phyloP scores from a whole-genome alignment of 2,113 vertebrate species.

The Notarius quadriscutis region DNA sequence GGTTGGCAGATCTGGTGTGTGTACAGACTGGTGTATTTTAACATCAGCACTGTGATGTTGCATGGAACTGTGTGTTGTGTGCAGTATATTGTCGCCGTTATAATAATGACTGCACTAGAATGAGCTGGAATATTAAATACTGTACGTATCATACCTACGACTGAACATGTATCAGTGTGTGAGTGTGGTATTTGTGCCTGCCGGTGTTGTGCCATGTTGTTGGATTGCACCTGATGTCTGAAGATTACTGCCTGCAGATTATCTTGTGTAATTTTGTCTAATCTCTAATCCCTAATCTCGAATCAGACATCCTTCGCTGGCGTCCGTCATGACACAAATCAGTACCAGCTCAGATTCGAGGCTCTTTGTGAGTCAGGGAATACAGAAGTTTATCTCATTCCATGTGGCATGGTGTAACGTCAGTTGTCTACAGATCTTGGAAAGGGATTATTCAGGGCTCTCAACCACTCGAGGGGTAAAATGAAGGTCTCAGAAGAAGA shows the following conservation, averaged over 20 bases:
- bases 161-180: background rate
- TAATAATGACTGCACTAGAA: background rate
- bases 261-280: slow-evolving; percentile 40
- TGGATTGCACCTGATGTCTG: slow-evolving; percentile 48
- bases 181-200: slow-evolving; percentile 29
- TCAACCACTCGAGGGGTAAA: slow-evolving; percentile 38
- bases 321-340: slow-evolving; percentile 18
- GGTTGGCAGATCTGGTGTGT: slow-evolving; percentile 15
- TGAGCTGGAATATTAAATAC: background rate
- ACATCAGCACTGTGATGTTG: slow-evolving; percentile 52
- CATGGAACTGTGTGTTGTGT: slow-evolving; percentile 58
- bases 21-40: slow-evolving; percentile 50
- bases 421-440: slow-evolving; percentile 29
- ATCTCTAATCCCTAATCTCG: background rate
- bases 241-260: slow-evolving; percentile 14
- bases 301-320: background rate
- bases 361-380: background rate
- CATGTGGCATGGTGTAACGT: slow-evolving; percentile 24
- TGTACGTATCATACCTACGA: background rate
- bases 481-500: slow-evolving; percentile 51
- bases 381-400: background rate
- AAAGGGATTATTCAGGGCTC: slow-evolving; percentile 13
- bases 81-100: background rate
- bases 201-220: slow-evolving; percentile 42
- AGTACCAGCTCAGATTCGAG: slow-evolving; percentile 1